These are phyloP conservation scores for Rhynchomys soricoides DNA, from an alignment of 2,113 vertebrate genomes.

Conservation along the genomic window DNA sequence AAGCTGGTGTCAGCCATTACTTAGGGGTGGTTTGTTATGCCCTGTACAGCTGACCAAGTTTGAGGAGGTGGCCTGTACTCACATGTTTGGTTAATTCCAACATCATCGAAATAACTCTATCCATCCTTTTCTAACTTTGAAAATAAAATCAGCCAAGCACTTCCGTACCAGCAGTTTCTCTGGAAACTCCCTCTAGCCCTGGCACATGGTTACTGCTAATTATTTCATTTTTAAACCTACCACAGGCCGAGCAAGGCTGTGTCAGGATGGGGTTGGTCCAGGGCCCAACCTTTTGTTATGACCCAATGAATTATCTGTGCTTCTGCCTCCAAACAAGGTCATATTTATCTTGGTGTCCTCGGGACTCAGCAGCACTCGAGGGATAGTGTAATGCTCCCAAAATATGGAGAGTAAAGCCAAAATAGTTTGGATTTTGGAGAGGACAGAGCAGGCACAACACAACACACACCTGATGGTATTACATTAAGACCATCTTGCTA, in stretches of 20 bases:
- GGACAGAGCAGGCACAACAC: no score
- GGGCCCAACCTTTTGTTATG: neutral
- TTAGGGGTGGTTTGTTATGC: fast-evolving
- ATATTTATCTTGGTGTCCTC: slow-evolving; percentile 35
- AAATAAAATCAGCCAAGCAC: neutral
- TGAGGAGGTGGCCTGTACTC: neutral
- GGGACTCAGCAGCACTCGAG: neutral
- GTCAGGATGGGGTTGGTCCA: slow-evolving; percentile 16
- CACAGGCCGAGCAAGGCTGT: neutral
- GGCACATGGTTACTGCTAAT: neutral
- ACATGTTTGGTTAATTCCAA: neutral
- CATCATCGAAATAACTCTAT: neutral
- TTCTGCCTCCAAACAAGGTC: slow-evolving; percentile 45
- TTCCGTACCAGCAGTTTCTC: neutral
- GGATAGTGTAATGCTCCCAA: neutral
- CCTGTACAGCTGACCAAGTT: no score
- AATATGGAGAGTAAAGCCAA: neutral
- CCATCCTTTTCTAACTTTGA: neutral
- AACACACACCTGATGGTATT: neutral
- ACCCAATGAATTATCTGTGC: slow-evolving; percentile 17
- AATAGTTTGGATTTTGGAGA: neutral
- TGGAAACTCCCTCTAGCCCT: neutral
- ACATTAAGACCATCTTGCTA: neutral
- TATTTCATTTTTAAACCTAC: neutral
- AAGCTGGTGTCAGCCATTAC: neutral